phyloP scores from a whole-genome alignment of 2,797 vertebrate species.

The Rhyacichthys aspro region DNA sequence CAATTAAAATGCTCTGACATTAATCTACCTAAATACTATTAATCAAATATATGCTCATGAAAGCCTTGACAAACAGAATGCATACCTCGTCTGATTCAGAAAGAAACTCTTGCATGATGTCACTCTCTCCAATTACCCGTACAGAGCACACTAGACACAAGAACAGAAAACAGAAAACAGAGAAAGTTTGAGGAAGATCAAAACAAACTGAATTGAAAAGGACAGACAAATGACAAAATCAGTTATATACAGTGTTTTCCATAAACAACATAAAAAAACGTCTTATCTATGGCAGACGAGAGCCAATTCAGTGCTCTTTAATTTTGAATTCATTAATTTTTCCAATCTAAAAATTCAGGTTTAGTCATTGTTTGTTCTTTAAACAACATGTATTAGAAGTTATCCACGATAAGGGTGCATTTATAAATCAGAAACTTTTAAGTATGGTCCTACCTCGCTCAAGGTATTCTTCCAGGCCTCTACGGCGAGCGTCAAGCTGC shows the following conservation, averaged over 20 bases:
- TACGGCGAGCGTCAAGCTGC: slow-evolving; percentile 90
- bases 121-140: slow-evolving; percentile 95
- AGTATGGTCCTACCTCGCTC: slow-evolving; percentile 74
- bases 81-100: slow-evolving; percentile 96
- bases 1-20: no score
- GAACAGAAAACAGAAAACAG: no score
- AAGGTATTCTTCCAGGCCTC: slow-evolving; percentile 93
- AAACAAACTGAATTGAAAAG: slow-evolving; percentile 27
- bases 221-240: slow-evolving; percentile 16
- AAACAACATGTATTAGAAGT: no score
- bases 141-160: slow-evolving; percentile 89
- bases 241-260: slow-evolving; percentile 7
- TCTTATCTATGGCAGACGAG: background rate
- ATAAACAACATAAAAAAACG: background rate
- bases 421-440: no score
- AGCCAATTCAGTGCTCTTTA: background rate
- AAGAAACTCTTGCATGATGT: slow-evolving; percentile 98
- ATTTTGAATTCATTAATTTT: background rate
- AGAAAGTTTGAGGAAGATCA: slow-evolving; percentile 12
- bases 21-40: no score
- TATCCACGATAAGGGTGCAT: no score
- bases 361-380: no score
- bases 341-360: background rate
- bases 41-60: no score
- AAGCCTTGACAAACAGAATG: no score